Conservation (phyloP, 2,888 invertebrate genomes). For the Cheilosia variabilis region DNA sequence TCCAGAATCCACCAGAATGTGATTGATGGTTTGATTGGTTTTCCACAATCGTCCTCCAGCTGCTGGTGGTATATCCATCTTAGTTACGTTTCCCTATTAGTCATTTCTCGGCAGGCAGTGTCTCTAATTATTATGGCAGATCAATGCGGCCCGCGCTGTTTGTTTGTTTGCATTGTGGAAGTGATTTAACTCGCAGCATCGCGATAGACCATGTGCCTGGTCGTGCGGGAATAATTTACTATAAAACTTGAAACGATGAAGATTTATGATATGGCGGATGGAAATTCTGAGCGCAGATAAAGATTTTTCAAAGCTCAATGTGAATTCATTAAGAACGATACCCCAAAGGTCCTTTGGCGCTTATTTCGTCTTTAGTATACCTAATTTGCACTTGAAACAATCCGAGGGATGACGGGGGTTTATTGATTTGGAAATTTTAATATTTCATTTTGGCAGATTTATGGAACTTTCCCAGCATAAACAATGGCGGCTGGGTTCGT, state of each 20-base stretch:
- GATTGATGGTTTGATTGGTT: conserved; percentile 75
- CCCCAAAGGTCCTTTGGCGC: background rate
- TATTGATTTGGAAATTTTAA: conserved; percentile 63
- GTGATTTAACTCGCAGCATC: conserved; percentile 53
- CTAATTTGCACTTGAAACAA: conserved; percentile 44
- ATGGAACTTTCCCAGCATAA: conserved; percentile 5
- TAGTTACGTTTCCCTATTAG: conserved; percentile 65
- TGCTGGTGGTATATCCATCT: conserved; percentile 58
- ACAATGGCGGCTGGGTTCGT: background rate
- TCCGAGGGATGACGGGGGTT: background rate
- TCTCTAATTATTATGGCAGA: conserved; percentile 66
- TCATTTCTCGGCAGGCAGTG: conserved; percentile 43
- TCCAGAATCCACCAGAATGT: conserved; percentile 58
- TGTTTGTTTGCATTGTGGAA: conserved; percentile 54
- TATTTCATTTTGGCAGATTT: conserved; percentile 54
- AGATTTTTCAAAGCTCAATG: background rate
- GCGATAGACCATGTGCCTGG: conserved; percentile 57
- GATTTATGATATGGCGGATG: conserved; percentile 46
- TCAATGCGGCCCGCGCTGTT: conserved; percentile 18
- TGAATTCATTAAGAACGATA: conserved; percentile 1
- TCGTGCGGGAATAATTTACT: conserved; percentile 58
- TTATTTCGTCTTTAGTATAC: conserved; percentile 37
- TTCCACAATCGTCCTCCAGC: conserved; percentile 42
- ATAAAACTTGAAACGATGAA: conserved; percentile 54
- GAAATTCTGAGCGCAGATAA: conserved; percentile 6